Evolutionary conservation across 1,140 invertebrate species (phyloP), one percentile per base, ranked within the genome.

Genomic region (Psilanteris sp.): DNA sequence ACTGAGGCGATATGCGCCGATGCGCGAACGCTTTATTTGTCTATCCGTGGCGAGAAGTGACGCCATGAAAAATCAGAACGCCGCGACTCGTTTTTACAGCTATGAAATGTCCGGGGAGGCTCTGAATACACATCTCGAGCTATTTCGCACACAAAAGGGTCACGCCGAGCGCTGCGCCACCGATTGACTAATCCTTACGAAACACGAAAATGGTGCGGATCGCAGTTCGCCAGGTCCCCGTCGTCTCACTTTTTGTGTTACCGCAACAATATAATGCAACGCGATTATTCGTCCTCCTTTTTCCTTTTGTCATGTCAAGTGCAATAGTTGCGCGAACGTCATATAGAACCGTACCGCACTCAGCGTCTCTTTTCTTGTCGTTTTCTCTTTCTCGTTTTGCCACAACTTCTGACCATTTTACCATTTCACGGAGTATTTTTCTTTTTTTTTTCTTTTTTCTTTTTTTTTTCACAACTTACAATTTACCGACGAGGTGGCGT

Each of bases 21-120:
- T 66, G 61, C 46, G 61, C 61, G 32, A 50, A 57, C 46, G 24
- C 31, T 27, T 41, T 8, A 39, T 50, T 67, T 29, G 24, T 57
- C 31, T 32, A 26, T 15, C 10, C 26, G 43, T 37, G 43, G 41
- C 39, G 32, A 66, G 27, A 54, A 66, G 36, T 34, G 62, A 57
- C 41, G 50, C 41, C 43, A 43, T 32, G 43, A 68, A 68, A 68
- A 50, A 50, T 54, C 43, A 15, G 20, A 22, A 26, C 20, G 16
- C 10, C 44, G 32, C 20, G 13, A 4, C 5, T 27, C 31, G 41
- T 57, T 68, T 57, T 57, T 68, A 13, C 50, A 6, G 20, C 24
- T 22, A 52, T 46, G 64, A 68, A 57, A 67, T 48, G 50, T 50
- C n/a, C 24, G 20, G 39, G 37, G 20, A 16, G 29, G 39, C 29